Evolutionary conservation across 2,113 vertebrate genomes (phyloP), one percentile per base, ranked within the genome.

Genomic region (Phodopus roborovskii): DNA sequence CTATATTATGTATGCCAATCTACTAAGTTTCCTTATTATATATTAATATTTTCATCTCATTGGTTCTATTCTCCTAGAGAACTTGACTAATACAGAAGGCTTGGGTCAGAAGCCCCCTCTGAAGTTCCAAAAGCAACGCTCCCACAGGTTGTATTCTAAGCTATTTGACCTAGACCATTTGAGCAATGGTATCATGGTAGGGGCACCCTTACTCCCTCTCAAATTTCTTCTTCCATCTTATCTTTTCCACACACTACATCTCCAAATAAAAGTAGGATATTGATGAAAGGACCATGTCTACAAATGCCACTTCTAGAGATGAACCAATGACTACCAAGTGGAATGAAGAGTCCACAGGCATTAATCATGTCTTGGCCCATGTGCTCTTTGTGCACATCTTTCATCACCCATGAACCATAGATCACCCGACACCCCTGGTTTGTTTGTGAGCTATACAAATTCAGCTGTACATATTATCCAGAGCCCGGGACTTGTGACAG

Each of bases 391-490:
- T 90, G 68, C 4, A 10, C 30, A 19, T 88, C 17, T 19, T 64
- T 53, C 56, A 58, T 71, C 39, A 73, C 33, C 82, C 33, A 8
- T 4, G 26, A 58, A 58, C 20, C 6, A 0, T 26, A 19, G 45
- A 17, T 45, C 75, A 70, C 33, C 8, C 53, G 12, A 50, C 0
- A 56, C 39, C n/a, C 50, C 84, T 33, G 58, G 71, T 13, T 66
- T 7, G 74, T 88, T 94, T 92, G 58, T 81, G 24, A 93, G 74
- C 89, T 92, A 96, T 88, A 68, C 28, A 70, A 42, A 91, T 42
- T 45, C 84, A 24, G 42, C 62, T 88, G 20, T 88, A 89, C 75
- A 39, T 77, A 0, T 66, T 70, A 13, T 70, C n/a, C 4, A 7
- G 26, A 92, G 39, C 36, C 58, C 26, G 24, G 70, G 81, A 36